Evolutionary conservation across 2,113 vertebrate genomes (phyloP).

Genomic region (Sander lucioperca): DNA sequence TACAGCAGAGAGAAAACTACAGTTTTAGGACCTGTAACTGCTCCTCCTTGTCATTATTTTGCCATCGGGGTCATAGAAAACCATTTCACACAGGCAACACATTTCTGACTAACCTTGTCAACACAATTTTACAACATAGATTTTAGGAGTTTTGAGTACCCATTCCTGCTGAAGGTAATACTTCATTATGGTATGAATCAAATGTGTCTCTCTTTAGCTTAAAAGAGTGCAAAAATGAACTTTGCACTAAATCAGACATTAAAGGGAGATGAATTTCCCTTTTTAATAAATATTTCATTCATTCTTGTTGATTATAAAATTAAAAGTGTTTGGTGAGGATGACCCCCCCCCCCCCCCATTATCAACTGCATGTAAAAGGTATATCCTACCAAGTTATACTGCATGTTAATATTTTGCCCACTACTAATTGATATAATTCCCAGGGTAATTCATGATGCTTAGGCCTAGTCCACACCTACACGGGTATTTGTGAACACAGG

Average conservation of each 20-base stretch:
- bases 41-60: background rate
- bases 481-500: no score
- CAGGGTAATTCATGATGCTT: background rate
- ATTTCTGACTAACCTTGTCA: background rate
- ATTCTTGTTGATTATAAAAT: background rate
- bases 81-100: background rate
- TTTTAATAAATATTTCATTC: background rate
- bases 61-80: background rate
- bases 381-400: background rate
- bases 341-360: background rate
- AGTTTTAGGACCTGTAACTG: conserved; percentile 7
- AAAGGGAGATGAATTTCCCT: conserved; percentile 17
- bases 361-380: background rate
- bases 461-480: no score
- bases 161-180: background rate
- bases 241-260: background rate
- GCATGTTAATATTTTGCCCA: background rate
- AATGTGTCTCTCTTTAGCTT: background rate
- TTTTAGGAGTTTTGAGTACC: background rate
- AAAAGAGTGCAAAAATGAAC: background rate
- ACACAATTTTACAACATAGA: background rate
- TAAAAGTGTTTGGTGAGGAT: background rate
- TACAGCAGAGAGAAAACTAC: conserved; percentile 11
- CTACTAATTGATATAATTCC: background rate
- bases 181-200: background rate